These are phyloP conservation scores for Sorex fumeus DNA, from an alignment of 2,113 vertebrate genomes.

Conservation along the genomic window DNA sequence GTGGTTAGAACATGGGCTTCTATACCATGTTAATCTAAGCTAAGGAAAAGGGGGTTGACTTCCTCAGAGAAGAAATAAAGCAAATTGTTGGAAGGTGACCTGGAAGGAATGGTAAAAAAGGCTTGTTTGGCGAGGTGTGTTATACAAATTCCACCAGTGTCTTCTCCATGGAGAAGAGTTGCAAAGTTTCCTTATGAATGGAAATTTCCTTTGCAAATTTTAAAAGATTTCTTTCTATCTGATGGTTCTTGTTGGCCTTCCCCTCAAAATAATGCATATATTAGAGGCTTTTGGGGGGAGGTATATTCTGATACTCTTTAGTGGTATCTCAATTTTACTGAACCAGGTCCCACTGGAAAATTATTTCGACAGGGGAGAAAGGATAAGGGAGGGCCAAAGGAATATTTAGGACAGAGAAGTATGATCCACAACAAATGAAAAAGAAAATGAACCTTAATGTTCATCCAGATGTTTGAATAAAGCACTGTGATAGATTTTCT, in stretches of 20 bases:
- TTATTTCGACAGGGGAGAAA: background rate
- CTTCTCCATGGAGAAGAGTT: background rate
- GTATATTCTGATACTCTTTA: background rate
- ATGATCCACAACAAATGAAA: too few relatives aligned
- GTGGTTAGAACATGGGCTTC: background rate
- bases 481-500: too few relatives aligned
- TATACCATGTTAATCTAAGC: background rate
- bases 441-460: too few relatives aligned
- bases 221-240: background rate
- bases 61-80: background rate
- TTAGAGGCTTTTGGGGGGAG: background rate
- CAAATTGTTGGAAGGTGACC: background rate
- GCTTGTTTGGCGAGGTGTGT: background rate
- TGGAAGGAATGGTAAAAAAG: background rate
- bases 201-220: background rate
- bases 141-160: background rate
- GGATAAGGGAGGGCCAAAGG: background rate
- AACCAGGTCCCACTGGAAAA: background rate
- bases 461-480: too few relatives aligned
- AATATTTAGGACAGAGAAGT: background rate
- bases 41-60: background rate
- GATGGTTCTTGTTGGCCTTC: background rate
- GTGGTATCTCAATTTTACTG: background rate
- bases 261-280: background rate
- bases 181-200: background rate